phyloP scores from a whole-genome alignment of 92 coral and sea anemone species.

The Epizoanthus rinbou region DNA sequence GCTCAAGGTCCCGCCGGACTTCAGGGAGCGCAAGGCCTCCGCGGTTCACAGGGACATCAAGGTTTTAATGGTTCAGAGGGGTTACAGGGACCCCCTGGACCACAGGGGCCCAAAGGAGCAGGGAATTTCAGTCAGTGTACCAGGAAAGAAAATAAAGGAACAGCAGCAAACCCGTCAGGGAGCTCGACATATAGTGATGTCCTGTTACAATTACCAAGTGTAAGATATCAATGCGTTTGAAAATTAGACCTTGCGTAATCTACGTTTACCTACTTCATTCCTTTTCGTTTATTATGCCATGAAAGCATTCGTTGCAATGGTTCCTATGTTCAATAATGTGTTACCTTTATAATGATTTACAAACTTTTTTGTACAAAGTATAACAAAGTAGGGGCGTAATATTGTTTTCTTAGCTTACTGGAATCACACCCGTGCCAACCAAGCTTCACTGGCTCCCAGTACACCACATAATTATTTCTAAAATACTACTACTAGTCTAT shows the following conservation, averaged over 20 bases:
- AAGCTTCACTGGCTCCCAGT: too few relatives aligned
- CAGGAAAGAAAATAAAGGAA: background rate
- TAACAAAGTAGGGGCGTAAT: too few relatives aligned
- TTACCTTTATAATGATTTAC: too few relatives aligned
- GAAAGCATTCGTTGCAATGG: too few relatives aligned
- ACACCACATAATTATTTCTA: too few relatives aligned
- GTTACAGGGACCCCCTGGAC: conserved; percentile 6
- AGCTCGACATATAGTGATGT: background rate
- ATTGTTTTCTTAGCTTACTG: too few relatives aligned
- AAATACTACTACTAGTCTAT: too few relatives aligned
- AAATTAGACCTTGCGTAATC: too few relatives aligned
- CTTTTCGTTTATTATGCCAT: too few relatives aligned
- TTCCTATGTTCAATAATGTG: too few relatives aligned
- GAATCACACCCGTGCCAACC: too few relatives aligned
- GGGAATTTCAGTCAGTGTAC: background rate
- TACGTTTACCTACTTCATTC: background rate
- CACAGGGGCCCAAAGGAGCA: background rate
- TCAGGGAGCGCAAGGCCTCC: background rate
- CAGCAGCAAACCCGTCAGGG: background rate
- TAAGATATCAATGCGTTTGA: background rate
- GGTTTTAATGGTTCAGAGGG: conserved; percentile 10
- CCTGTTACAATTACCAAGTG: background rate
- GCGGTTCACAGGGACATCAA: background rate
- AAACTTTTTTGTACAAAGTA: too few relatives aligned
- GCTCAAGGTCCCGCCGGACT: conserved; percentile 5